These are phyloP conservation scores for Cabera pusaria DNA, from an alignment of 2,888 invertebrate species.

Conservation along the genomic window DNA sequence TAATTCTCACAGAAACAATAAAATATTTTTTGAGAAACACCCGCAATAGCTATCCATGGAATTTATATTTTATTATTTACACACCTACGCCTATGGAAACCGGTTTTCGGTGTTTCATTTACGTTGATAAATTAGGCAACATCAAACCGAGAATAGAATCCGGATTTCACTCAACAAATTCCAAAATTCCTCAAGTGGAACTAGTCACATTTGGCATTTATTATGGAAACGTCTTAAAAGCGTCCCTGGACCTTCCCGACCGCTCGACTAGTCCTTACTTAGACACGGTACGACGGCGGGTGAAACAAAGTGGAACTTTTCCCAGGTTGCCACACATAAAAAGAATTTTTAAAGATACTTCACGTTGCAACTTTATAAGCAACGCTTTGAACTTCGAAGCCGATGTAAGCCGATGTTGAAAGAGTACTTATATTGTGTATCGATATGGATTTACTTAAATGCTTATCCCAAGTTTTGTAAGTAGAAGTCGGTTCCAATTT, in stretches of 20 bases:
- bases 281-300: constrained; percentile 58
- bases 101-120: neutral
- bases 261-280: constrained; percentile 68
- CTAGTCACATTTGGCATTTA: constrained; percentile 49
- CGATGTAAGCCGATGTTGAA: constrained; percentile 26
- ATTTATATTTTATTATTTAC: no score
- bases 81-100: neutral
- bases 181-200: constrained; percentile 29
- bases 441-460: constrained; percentile 12
- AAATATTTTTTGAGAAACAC: no score
- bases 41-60: no score
- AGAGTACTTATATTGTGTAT: constrained; percentile 11
- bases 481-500: no score
- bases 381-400: constrained; percentile 47
- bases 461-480: constrained; percentile 1
- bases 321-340: constrained; percentile 70
- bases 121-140: constrained; percentile 3
- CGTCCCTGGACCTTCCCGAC: constrained; percentile 64
- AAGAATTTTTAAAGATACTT: constrained; percentile 70
- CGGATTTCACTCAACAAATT: constrained; percentile 16
- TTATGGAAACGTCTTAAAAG: constrained; percentile 69
- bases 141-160: constrained; percentile 6
- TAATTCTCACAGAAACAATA: no score
- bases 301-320: constrained; percentile 76
- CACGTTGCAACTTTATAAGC: constrained; percentile 56